Conservation (phyloP, 2,888 invertebrate genomes). For the Hedychridium roseum region DNA sequence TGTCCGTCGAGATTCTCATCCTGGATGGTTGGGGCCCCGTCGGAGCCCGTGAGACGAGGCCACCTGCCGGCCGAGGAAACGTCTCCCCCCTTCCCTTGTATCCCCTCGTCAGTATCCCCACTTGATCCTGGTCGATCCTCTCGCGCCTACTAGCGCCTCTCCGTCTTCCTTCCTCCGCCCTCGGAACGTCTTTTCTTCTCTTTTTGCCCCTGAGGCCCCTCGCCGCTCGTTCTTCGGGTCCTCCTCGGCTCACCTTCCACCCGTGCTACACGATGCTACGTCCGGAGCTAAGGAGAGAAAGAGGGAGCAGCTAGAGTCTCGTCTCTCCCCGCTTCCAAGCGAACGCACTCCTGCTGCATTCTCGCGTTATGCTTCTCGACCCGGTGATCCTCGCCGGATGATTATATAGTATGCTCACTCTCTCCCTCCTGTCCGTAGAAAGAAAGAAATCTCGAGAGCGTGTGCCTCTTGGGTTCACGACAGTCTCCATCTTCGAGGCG, state of each 20-base stretch:
- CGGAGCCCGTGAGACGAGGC: conserved; percentile 53
- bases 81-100: conserved; percentile 7
- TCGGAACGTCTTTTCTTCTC: conserved; percentile 4
- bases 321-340: conserved; percentile 34
- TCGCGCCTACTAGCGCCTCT: conserved; percentile 1
- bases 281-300: background rate
- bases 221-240: conserved; percentile 9
- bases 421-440: too few relatives aligned
- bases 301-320: conserved; percentile 24
- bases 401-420: conserved; percentile 43
- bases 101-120: conserved; percentile 13
- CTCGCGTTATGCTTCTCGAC: conserved; percentile 50
- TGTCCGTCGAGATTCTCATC: conserved; percentile 60
- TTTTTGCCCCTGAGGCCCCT: conserved; percentile 6
- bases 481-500: too few relatives aligned
- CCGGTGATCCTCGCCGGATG: conserved; percentile 47
- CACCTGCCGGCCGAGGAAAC: conserved; percentile 51
- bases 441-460: conserved; percentile 12
- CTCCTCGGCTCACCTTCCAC: conserved; percentile 3
- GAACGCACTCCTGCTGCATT: conserved; percentile 43
- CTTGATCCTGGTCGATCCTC: conserved; percentile 5
- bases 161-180: conserved; percentile 6
- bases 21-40: conserved; percentile 38
- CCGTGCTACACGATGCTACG: background rate
- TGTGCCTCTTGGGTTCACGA: too few relatives aligned